Percentiles rank a stretch among this genome's conserved stretches.
phyloP scores from a whole-genome alignment of 2,797 vertebrate genomes.

The Aplochiton taeniatus region DNA sequence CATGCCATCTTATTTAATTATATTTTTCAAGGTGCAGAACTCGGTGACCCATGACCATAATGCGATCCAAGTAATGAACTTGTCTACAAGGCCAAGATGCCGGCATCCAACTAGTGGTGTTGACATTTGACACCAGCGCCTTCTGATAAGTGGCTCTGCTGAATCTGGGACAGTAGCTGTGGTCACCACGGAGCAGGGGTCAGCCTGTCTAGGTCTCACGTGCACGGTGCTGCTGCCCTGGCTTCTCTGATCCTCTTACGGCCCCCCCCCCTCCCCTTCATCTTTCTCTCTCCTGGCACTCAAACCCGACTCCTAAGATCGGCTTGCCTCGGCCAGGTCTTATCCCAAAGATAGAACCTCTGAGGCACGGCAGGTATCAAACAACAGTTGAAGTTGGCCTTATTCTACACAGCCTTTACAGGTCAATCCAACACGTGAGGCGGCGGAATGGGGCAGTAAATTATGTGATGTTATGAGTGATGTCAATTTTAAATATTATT shows the following conservation, averaged over 20 bases:
- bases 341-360: conserved; percentile 63
- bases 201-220: conserved; percentile 61
- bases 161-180: conserved; percentile 58
- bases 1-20: neutral
- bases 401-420: conserved; percentile 4
- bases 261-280: conserved; percentile 59
- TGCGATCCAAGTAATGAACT: neutral
- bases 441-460: neutral
- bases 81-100: conserved; percentile 17
- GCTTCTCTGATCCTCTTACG: conserved; percentile 72
- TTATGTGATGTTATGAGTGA: neutral
- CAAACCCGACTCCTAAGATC: conserved; percentile 61
- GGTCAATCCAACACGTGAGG: neutral
- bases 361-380: conserved; percentile 68
- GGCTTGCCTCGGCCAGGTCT: conserved; percentile 54
- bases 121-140: conserved; percentile 20
- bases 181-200: conserved; percentile 54
- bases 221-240: conserved; percentile 33
- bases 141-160: conserved; percentile 23
- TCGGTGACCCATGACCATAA: neutral
- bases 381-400: conserved; percentile 33
- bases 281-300: conserved; percentile 31
- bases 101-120: conserved; percentile 10
- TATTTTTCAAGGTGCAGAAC: too few species aligned
- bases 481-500: too few species aligned